phyloP scores from a whole-genome alignment of 2,888 invertebrate species.

The Drosophila greeni region DNA sequence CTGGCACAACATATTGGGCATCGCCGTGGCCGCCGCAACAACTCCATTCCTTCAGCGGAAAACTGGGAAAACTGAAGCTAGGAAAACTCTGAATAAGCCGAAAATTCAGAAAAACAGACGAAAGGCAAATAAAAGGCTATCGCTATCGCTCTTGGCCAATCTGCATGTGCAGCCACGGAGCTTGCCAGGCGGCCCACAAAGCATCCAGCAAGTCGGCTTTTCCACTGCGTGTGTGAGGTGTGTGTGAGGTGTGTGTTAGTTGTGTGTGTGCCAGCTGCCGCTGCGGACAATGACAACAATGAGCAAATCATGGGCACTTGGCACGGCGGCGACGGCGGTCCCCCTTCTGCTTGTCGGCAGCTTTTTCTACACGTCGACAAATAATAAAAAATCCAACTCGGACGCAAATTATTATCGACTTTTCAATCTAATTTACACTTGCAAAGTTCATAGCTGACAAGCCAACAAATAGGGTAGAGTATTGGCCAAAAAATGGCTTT shows the following conservation, averaged over 20 bases:
- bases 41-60: slow-evolving; percentile 42
- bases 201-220: slow-evolving; percentile 15
- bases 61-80: slow-evolving; percentile 35
- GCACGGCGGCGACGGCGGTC: slow-evolving; percentile 44
- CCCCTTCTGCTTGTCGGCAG: slow-evolving; percentile 5
- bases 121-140: slow-evolving; percentile 67
- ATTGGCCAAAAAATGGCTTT: slow-evolving; percentile 1
- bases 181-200: slow-evolving; percentile 14
- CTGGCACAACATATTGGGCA: slow-evolving; percentile 41
- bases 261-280: slow-evolving; percentile 15
- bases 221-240: slow-evolving; percentile 49
- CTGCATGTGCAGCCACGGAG: slow-evolving; percentile 62
- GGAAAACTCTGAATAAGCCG: slow-evolving; percentile 40
- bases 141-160: slow-evolving; percentile 71
- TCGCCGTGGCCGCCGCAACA: slow-evolving; percentile 22
- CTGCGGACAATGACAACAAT: slow-evolving; percentile 69
- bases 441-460: slow-evolving; percentile 20
- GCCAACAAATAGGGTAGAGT: slow-evolving; percentile 7
- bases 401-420: slow-evolving; percentile 10
- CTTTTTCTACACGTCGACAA: slow-evolving; percentile 23
- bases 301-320: slow-evolving; percentile 72
- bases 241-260: slow-evolving; percentile 16
- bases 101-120: slow-evolving; percentile 45
- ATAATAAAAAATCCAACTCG: slow-evolving; percentile 1
- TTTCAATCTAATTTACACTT: slow-evolving; percentile 28